These are phyloP conservation scores for Scyliorhinus canicula DNA, from an alignment of 2,797 vertebrate genomes.

Conservation along the genomic window DNA sequence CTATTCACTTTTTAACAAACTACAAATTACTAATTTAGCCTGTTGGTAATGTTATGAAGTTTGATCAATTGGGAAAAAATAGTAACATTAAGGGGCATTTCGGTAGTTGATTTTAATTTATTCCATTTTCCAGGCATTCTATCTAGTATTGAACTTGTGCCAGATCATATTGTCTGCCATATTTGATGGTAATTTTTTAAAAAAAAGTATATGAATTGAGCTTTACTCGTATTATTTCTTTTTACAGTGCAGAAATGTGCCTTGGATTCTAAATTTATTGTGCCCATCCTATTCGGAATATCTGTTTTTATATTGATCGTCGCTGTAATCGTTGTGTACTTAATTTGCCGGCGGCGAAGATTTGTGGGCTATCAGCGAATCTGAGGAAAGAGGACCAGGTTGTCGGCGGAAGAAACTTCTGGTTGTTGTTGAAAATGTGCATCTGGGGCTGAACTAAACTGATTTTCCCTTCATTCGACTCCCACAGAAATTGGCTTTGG, in stretches of 20 bases:
- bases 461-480: background rate
- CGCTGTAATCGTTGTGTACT: slow-evolving; percentile 44
- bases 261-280: slow-evolving; percentile 39
- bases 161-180: background rate
- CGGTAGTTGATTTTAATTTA: background rate
- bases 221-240: slow-evolving; percentile 20
- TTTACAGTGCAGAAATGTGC: slow-evolving; percentile 44
- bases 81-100: background rate
- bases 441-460: background rate
- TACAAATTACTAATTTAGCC: background rate
- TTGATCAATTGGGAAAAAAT: background rate
- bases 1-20: background rate
- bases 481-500: background rate
- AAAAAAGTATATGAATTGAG: background rate
- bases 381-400: slow-evolving; percentile 34
- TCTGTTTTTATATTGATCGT: slow-evolving; percentile 43
- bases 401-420: background rate
- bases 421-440: background rate
- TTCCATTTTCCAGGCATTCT: background rate
- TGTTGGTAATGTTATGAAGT: background rate
- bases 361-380: slow-evolving; percentile 50
- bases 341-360: slow-evolving; percentile 42
- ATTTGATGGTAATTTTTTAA: background rate
- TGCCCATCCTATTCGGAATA: slow-evolving; percentile 44
- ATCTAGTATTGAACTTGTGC: background rate